These are phyloP conservation scores for Metacarcinus magister DNA, from an alignment of 2,888 invertebrate species.

Conservation along the genomic window DNA sequence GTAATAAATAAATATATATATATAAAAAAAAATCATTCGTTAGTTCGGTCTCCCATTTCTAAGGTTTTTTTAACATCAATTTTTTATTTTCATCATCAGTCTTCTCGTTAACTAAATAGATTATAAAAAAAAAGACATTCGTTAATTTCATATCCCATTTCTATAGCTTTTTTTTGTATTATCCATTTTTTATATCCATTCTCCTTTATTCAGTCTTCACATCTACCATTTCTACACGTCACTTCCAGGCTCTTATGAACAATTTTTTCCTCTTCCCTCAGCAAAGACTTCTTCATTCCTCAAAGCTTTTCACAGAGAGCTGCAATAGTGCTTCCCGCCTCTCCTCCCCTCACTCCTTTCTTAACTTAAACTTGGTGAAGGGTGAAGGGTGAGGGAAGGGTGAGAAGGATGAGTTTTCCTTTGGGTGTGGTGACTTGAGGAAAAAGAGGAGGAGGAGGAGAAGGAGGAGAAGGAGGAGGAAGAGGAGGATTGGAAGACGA, in stretches of 20 bases:
- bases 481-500: background rate
- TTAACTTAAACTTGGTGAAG: background rate
- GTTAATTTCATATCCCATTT: background rate
- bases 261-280: background rate
- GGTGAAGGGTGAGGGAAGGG: background rate
- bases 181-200: background rate
- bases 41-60: background rate
- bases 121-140: too few species aligned
- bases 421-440: background rate
- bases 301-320: background rate
- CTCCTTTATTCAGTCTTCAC: background rate
- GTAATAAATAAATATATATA: too few species aligned
- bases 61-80: background rate
- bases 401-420: background rate
- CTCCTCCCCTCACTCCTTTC: background rate
- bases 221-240: too few species aligned
- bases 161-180: background rate
- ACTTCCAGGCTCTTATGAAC: conserved; percentile 9
- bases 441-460: background rate
- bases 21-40: too few species aligned
- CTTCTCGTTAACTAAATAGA: background rate
- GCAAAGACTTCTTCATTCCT: background rate
- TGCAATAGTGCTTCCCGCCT: background rate
- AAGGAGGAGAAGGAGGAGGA: background rate
- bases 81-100: background rate